Evolutionary conservation across 2,888 invertebrate species (phyloP).

Genomic region (Cylloceria caligata): DNA sequence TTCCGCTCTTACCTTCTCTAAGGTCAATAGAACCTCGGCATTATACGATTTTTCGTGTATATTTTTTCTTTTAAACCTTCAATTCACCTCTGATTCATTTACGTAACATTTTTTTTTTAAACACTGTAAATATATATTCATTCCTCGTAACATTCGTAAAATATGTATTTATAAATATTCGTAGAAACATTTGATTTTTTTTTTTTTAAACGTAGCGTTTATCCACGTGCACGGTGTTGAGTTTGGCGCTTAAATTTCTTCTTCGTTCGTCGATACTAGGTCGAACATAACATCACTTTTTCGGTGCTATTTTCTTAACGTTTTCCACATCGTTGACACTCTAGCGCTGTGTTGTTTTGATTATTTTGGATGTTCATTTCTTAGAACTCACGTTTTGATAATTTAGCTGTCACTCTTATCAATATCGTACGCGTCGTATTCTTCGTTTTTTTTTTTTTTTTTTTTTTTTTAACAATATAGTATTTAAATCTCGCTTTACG

Average conservation of each 20-base stretch:
- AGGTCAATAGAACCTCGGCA: conserved; percentile 17
- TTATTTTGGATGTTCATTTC: conserved; percentile 13
- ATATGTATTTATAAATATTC: conserved; percentile 68
- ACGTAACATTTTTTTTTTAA: conserved; percentile 49
- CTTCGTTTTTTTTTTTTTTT: background rate
- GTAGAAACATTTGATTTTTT: conserved; percentile 59
- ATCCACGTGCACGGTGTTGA: conserved; percentile 45
- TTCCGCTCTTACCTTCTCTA: conserved; percentile 8
- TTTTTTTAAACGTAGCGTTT: conserved; percentile 35
- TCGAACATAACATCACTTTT: conserved; percentile 13
- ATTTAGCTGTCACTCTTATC: conserved; percentile 17
- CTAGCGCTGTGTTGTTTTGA: background rate
- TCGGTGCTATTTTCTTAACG: background rate
- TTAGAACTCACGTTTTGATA: conserved; percentile 34
- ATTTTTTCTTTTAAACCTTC: conserved; percentile 32
- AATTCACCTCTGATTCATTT: conserved; percentile 1
- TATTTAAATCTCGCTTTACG: conserved; percentile 33
- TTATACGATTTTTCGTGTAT: conserved; percentile 28
- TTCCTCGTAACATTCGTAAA: conserved; percentile 70
- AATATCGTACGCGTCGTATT: conserved; percentile 52
- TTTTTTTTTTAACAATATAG: conserved; percentile 29
- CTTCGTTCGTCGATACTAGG: conserved; percentile 11
- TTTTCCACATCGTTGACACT: conserved; percentile 7
- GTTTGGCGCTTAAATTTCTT: background rate
- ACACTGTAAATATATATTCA: conserved; percentile 60